Base-by-base conservation (phyloP, 2,113 vertebrate genomes). In the Sander vitreus region DNA sequence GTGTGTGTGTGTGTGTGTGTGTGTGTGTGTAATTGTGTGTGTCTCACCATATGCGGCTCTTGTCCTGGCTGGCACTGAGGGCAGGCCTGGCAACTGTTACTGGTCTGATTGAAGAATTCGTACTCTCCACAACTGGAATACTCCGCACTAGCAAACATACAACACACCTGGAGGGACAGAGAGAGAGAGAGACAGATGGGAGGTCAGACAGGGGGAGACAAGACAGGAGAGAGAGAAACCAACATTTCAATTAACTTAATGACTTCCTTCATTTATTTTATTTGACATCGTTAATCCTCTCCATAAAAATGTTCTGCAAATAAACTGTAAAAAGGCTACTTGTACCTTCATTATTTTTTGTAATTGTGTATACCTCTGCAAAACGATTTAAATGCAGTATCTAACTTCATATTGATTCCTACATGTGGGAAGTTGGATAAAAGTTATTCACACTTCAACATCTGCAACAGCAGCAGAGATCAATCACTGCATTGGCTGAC, bases 51-150 rank as follows among this genome's bases (percentile, higher is more conserved):
- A 84, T 97, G 96, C 1, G 98, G 98, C 85, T 99, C 98, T 81
- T 98, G 96, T 5, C 98, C 98, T 0, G 97, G 96, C 83, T 97
- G 97, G 2, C 98, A 99, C 67, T 96, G 97, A 45, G 97, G 97
- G 79, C 98, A 99, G 76, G 97, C 96, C 0, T 97, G 97, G 90
- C 98, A 99, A 92, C 96, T 95, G 85, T 97, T 97, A 0, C 96
- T 97, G 76, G 97, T 99, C 92, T 98, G 97, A 93, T 99, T 99
- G 93, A 97, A 97, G 93, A 98, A 99, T 65, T 99, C 97, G 1
- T 99, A 98, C 94, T 99, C 98, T 0, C 98, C 97, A 11, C 98
- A 99, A 93, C 90, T 97, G 84, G 96, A 96, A 76, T 99, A 97
- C 89, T 99, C 98, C 0, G 97, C 97, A 1, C 91, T 90, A 43